Conservation (phyloP, 53 echinoderm and acorn worm genomes). For the Paelopatides confundens region DNA sequence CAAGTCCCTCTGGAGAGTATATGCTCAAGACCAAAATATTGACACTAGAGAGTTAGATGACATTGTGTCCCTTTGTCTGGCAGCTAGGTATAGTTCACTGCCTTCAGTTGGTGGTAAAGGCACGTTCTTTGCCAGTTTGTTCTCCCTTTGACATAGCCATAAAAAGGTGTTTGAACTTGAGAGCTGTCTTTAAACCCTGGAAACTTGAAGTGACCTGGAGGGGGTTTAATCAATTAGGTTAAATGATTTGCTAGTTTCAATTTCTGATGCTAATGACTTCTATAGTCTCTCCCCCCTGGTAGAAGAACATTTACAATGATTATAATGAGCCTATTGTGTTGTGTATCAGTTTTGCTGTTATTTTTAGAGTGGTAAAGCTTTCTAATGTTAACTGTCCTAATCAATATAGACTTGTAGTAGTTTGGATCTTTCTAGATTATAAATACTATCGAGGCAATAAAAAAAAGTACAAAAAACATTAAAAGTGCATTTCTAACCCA, state of each 20-base stretch:
- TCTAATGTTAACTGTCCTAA: no score
- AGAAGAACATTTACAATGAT: no score
- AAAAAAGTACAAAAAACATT: no score
- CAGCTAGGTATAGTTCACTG: neutral
- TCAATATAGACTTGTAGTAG: no score
- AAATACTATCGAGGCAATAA: no score
- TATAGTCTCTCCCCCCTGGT: no score
- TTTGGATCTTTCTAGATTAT: no score
- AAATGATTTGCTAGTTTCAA: neutral
- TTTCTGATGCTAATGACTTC: neutral
- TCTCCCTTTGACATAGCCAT: neutral
- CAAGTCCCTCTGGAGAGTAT: neutral
- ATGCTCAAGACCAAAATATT: conserved; percentile 14
- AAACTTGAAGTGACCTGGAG: neutral
- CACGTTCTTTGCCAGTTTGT: neutral
- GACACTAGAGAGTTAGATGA: conserved; percentile 37
- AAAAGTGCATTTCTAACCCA: no score
- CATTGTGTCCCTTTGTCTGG: conserved; percentile 7
- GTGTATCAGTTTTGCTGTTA: no score
- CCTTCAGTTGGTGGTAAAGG: neutral
- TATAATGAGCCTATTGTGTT: no score
- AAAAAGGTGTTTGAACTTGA: conserved; percentile 22
- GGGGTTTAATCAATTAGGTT: neutral
- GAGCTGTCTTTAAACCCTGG: neutral
- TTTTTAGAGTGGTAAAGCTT: no score